Evolutionary conservation across 2,888 invertebrate species (phyloP).

Genomic region (Drosophila fungiperda): DNA sequence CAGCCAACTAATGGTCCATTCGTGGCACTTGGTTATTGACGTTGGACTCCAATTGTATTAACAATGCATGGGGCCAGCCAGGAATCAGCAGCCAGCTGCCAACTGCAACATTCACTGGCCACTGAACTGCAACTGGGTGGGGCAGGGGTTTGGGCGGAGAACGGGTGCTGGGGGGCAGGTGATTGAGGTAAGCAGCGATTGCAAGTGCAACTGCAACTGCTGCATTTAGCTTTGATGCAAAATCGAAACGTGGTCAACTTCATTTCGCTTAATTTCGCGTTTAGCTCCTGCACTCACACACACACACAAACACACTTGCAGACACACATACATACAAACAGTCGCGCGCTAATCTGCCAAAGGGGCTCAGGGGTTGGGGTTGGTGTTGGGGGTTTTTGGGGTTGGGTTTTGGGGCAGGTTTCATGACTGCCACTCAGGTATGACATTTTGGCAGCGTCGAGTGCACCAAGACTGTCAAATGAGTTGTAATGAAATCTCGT

Average conservation of each 20-base stretch:
- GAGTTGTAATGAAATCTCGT: slow-evolving; percentile 82
- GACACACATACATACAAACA: background rate
- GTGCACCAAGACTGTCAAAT: slow-evolving; percentile 82
- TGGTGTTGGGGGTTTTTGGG: background rate
- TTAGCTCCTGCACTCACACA: slow-evolving; percentile 36
- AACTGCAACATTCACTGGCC: slow-evolving; percentile 21
- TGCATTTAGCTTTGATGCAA: slow-evolving; percentile 78
- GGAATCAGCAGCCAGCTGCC: slow-evolving; percentile 8
- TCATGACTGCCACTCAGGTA: slow-evolving; percentile 71
- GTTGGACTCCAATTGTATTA: slow-evolving; percentile 79
- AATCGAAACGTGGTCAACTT: slow-evolving; percentile 82
- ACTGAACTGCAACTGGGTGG: slow-evolving; percentile 42
- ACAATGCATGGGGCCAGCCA: slow-evolving; percentile 75
- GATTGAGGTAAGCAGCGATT: slow-evolving; percentile 37
- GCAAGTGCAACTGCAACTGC: slow-evolving; percentile 49
- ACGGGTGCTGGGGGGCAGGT: background rate
- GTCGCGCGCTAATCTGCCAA: slow-evolving; percentile 71
- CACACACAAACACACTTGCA: background rate
- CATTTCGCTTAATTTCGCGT: slow-evolving; percentile 82
- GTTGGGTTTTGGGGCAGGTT: background rate
- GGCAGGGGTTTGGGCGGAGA: background rate
- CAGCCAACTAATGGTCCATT: slow-evolving; percentile 79
- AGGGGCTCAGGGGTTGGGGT: background rate
- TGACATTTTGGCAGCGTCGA: slow-evolving; percentile 81
- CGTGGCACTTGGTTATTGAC: slow-evolving; percentile 82